Base-by-base conservation (phyloP, 2,113 vertebrate species). In the Atlantisia rogersi region DNA sequence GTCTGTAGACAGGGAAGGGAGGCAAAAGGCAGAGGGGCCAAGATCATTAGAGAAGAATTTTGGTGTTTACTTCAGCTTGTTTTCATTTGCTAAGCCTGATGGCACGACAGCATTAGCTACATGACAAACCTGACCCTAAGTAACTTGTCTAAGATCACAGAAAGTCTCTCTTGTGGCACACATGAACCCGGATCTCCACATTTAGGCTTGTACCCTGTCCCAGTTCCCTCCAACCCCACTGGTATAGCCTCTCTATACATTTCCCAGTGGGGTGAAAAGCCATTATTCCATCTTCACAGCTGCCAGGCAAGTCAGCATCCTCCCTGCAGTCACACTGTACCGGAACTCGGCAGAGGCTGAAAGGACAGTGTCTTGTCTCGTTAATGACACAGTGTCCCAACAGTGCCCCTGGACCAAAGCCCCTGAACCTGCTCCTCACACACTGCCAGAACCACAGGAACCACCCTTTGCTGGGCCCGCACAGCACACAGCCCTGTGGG, bases 81-180 rank as follows among this genome's bases (percentile, higher is more conserved):
- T 92, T 95, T 81, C 78, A 83, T 95, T 95, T 95, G 80, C 88
- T 82, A 22, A 95, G 91, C 62, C 83, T 87, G 69, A 75, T 83
- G 92, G 69, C 42, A 50, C 1, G 0, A 44, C 8, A 3, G 50
- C 68, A 78, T 77, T 78, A 81, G 44, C 64, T 92, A 9, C 28
- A 8, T 53, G 70, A 84, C 48, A 78, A 52, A 83, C 52, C 76
- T 48, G 13, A 58, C 64, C 60, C 48, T 18, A 6, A n/a, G 2
- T 60, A 78, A 44, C 70, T 78, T 26, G 56, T 39, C 37, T 56
- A 26, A 69, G 42, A 64, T 68, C 80, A 71, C 73, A 53, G 44
- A 60, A 55, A 37, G 37, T 35, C 90, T 79, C 9, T 25, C 77
- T 52, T 21, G 44, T 12, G 81, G 64, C 52, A 44, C 86, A 29